phyloP scores from a whole-genome alignment of 2,113 vertebrate genomes.

The Sceloporus tristichus region DNA sequence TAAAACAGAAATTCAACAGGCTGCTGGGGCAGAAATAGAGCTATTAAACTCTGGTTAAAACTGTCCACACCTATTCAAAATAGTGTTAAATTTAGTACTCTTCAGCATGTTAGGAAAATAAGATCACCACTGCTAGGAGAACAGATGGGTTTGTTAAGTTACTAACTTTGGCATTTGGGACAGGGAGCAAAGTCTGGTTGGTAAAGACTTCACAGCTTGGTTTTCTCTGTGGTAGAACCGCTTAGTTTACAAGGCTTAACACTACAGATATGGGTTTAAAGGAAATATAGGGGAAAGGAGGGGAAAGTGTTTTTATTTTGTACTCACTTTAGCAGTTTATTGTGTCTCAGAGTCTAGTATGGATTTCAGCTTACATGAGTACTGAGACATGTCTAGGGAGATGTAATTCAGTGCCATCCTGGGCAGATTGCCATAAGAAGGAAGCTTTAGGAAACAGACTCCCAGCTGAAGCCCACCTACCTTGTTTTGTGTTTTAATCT shows the following conservation, averaged over 20 bases:
- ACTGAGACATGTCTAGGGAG: conserved; percentile 47
- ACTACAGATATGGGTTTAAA: conserved; percentile 32
- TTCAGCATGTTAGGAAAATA: not conserved
- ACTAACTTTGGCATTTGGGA: not conserved
- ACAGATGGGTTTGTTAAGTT: not conserved
- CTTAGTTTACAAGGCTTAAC: conserved; percentile 17
- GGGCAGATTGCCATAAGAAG: conserved; percentile 59
- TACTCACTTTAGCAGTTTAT: conserved; percentile 40
- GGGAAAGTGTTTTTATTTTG: conserved; percentile 36
- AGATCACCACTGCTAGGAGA: not conserved
- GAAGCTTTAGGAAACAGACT: conserved; percentile 56
- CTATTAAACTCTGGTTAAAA: not conserved
- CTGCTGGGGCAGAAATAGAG: not conserved
- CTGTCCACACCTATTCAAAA: not conserved
- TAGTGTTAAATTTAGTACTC: not conserved
- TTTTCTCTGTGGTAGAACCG: conserved; percentile 48
- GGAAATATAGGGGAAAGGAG: conserved; percentile 16
- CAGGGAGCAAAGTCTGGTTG: not conserved
- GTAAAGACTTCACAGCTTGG: not conserved
- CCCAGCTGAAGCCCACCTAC: conserved; percentile 49
- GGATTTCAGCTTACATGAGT: conserved; percentile 57
- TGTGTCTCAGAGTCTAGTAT: conserved; percentile 50
- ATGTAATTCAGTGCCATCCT: conserved; percentile 55
- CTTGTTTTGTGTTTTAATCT: conserved; percentile 52
- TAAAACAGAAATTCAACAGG: not conserved